phyloP scores from a whole-genome alignment of 2,797 vertebrate species.

The Helicolenus hilgendorfi region DNA sequence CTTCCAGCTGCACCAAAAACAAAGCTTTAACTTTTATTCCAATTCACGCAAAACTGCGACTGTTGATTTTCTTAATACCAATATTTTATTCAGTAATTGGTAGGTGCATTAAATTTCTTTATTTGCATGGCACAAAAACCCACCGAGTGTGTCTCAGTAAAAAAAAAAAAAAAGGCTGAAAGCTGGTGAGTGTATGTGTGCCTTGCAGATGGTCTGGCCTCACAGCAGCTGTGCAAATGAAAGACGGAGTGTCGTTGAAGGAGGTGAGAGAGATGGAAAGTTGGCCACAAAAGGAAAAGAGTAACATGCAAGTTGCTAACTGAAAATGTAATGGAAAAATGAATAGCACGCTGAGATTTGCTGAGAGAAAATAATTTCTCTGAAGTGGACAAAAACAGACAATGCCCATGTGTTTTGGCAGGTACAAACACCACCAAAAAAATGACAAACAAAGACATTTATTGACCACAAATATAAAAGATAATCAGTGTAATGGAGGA shows the following conservation, averaged over 20 bases:
- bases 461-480: neutral
- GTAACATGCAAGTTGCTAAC: slow-evolving; percentile 80
- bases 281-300: slow-evolving; percentile 83
- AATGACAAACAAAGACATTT: neutral
- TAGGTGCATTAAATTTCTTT: slow-evolving; percentile 37
- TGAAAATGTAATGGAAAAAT: slow-evolving; percentile 86
- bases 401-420: slow-evolving; percentile 1
- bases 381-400: slow-evolving; percentile 38
- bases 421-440: slow-evolving; percentile 1
- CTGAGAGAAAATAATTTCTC: slow-evolving; percentile 69
- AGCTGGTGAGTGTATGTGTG: slow-evolving; percentile 62
- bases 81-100: slow-evolving; percentile 53
- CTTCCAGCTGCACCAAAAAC: slow-evolving; percentile 69
- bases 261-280: slow-evolving; percentile 85
- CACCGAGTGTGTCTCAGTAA: slow-evolving; percentile 49
- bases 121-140: slow-evolving; percentile 52
- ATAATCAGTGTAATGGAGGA: neutral
- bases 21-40: slow-evolving; percentile 56
- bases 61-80: slow-evolving; percentile 39
- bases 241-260: slow-evolving; percentile 84
- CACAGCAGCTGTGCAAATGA: slow-evolving; percentile 88
- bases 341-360: slow-evolving; percentile 56
- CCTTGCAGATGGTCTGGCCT: slow-evolving; percentile 82
- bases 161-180: slow-evolving; percentile 26
- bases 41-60: slow-evolving; percentile 4